Evolutionary conservation across 1,140 invertebrate genomes (phyloP), one percentile per base, ranked within the genome.

Genomic region (Drosophila ironensis): DNA sequence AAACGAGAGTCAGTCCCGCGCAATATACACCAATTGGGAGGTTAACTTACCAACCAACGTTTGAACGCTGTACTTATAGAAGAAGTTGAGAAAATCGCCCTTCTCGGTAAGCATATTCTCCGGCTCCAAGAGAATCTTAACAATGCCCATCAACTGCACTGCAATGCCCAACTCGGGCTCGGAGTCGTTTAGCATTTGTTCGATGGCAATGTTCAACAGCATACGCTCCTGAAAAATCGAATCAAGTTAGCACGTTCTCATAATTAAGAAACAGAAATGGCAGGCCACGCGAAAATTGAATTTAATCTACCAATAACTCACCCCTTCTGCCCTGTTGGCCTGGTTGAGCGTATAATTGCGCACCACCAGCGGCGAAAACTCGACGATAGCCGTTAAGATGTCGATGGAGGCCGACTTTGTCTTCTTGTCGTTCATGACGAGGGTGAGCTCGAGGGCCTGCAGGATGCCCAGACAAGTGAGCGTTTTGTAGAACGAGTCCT

Each of bases 31-130:
- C 7, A 8, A 25, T n/a, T n/a, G n/a, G 28, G 2, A 20, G 1
- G 2, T 3, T 1, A 20, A 73, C 56, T 92, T 92, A 96, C 95
- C 95, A 91, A 97, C 97, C 53, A 99, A 91, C 38, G 97, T 96
- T 90, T 98, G 96, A 92, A 99, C 98, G 91, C 97, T 98, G 91
- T 98, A 96, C 90, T 98, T 98, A 91, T 99, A 99, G 91, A 99
- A 99, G 90, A 99, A 99, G 90, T 96, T 97, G 8, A 99, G 93
- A 91, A 99, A 99, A 90, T 99, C 98, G 20, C 96, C 95, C 90
- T 99, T 99, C 91, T 99, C 98, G 37, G 96, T 96, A 42, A 99
- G 91, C 98, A 99, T 99, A 90, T 98, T 99, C 90, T 99, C 99
- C 12, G 98, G 98, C 91, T 99, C 99, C 19, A 99, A 93, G 2